phyloP scores from a whole-genome alignment of 2,113 vertebrate species.

The Diadophis punctatus region DNA sequence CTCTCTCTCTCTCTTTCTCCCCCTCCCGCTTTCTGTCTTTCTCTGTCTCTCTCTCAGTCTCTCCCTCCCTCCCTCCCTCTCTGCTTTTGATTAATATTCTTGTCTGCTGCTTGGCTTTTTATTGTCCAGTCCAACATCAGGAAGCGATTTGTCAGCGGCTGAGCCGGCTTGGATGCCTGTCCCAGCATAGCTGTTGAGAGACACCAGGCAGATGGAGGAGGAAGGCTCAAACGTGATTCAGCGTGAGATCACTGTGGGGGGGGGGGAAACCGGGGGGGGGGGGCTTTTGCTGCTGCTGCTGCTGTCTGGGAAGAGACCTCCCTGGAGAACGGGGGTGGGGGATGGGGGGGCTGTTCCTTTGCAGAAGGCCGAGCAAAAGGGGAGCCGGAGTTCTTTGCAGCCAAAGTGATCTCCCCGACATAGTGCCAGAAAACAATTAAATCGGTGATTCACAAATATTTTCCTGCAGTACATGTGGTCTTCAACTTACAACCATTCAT shows the following conservation, averaged over 20 bases:
- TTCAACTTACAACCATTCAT: too few species aligned
- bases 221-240: not conserved
- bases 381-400: not conserved
- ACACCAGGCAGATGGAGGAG: not conserved
- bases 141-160: not conserved
- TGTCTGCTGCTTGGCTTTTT: not conserved
- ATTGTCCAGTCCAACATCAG: not conserved
- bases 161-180: rapidly evolving
- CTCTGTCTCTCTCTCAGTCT: rapidly evolving
- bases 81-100: constrained; percentile 3
- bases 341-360: not conserved
- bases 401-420: too few species aligned
- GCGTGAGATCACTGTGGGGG: not conserved
- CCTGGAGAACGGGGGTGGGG: not conserved
- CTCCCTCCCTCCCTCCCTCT: too few species aligned
- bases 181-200: not conserved
- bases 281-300: not conserved
- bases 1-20: rapidly evolving
- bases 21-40: rapidly evolving
- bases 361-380: not conserved
- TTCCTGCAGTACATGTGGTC: too few species aligned
- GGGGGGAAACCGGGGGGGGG: not conserved
- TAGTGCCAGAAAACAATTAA: not conserved
- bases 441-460: too few species aligned
- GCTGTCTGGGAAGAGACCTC: not conserved